Evolutionary conservation across 2,888 invertebrate species (phyloP).

Genomic region (Carabus problematicus): DNA sequence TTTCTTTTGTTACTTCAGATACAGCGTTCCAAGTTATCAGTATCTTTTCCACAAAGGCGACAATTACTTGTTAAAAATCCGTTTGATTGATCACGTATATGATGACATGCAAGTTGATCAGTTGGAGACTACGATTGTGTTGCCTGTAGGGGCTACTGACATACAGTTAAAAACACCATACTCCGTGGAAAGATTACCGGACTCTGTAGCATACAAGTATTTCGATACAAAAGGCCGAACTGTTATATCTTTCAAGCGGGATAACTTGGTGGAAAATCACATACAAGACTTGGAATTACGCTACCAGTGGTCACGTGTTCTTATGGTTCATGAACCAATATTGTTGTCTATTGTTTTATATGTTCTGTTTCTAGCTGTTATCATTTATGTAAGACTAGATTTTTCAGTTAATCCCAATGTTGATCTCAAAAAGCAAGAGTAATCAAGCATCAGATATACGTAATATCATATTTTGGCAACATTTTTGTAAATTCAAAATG

Average conservation of each 20-base stretch:
- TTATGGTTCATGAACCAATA: conserved; percentile 93
- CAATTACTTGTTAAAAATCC: conserved; percentile 84
- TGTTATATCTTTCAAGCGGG: conserved; percentile 81
- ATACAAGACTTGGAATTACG: conserved; percentile 92
- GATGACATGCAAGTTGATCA: conserved; percentile 97
- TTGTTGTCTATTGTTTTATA: conserved; percentile 89
- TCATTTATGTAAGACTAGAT: conserved; percentile 93
- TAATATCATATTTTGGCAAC: background rate
- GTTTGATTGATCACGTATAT: conserved; percentile 94
- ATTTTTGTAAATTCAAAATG: too few species aligned
- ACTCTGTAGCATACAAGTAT: conserved; percentile 88
- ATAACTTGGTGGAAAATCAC: conserved; percentile 93
- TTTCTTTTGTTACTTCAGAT: conserved; percentile 53
- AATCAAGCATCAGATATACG: background rate
- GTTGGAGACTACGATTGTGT: conserved; percentile 83
- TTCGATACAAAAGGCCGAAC: conserved; percentile 94
- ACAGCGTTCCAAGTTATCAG: conserved; percentile 97
- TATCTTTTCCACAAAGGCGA: conserved; percentile 82
- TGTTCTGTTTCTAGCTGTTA: conserved; percentile 87
- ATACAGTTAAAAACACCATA: conserved; percentile 85
- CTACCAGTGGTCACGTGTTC: conserved; percentile 84
- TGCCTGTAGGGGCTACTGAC: conserved; percentile 92
- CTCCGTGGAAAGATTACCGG: conserved; percentile 74
- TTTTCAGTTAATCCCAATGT: conserved; percentile 75
- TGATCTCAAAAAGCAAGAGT: conserved; percentile 31